Base-by-base conservation (phyloP, 2,888 invertebrate species). In the Drosophila neotestacea region DNA sequence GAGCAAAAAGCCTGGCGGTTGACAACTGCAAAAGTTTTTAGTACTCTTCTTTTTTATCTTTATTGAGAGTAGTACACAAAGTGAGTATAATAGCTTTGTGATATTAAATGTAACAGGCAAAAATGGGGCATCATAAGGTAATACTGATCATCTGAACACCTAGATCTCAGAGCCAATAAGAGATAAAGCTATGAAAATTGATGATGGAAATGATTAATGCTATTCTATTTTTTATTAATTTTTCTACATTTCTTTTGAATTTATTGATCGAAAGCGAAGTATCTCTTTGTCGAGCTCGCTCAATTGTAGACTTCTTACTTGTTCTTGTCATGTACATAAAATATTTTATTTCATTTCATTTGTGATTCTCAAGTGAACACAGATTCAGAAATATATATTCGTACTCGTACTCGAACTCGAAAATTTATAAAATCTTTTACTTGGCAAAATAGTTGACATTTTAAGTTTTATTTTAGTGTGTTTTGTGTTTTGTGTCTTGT, bases 341-440 rank as follows among this genome's bases (percentile, higher is more conserved):
- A 71, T 82, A 81, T 83, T 83, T 87, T 79, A 83, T 87, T 83
- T 85, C 74, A 83, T 83, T 83, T 81, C 70, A 88, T 85, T 88
- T 80, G 66, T 67, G 70, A 76, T 67, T 77, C 84, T 85, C 77
- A 73, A 80, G 88, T 77, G 86, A 71, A 62, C 59, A 55, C 46
- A 63, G 34, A 65, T 39, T 13, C 34, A 60, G 22, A 46, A 48
- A 62, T 50, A 46, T 54, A 46, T 50, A 46, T 54, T 48, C 34
- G n/a, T 42, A 47, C 42, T 39, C n/a, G 46, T 32, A 54, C 54
- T 61, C 52, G 36, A 38, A 52, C 51, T 60, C 38, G 51, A 75
- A 67, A 61, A 56, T 54, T 65, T 69, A 60, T 47, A 55, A 70
- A 63, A 70, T 76, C 62, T 60, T 69, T 68, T 52, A 44, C 59